A percentile compares a stretch with the other conserved stretches of the same genome.
These are phyloP conservation scores for Tetrao urogallus DNA, from an alignment of 2,113 vertebrate species.

Conservation along the genomic window DNA sequence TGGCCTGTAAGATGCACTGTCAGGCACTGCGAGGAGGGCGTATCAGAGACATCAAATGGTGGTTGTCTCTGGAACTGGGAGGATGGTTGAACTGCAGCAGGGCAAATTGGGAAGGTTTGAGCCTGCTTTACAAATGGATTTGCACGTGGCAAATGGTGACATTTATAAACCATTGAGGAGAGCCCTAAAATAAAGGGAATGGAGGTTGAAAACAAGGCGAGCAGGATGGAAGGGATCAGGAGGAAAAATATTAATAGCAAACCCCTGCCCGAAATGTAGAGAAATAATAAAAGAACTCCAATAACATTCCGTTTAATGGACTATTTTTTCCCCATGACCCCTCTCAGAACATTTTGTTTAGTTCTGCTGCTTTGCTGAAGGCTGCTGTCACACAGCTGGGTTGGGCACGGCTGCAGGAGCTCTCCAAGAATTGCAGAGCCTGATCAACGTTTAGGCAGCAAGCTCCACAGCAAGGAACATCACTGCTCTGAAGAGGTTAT, in stretches of 20 bases:
- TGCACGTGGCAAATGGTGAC: neutral
- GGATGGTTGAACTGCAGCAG: neutral
- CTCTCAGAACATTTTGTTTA: neutral
- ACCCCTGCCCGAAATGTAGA: conserved; percentile 1
- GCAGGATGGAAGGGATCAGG: neutral
- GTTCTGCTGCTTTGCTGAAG: conserved; percentile 15
- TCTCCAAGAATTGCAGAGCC: neutral
- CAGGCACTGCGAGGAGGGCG: neutral
- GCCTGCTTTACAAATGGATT: conserved; percentile 6
- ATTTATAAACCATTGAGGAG: conserved; percentile 28
- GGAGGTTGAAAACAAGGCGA: neutral
- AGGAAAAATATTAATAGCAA: conserved; percentile 31
- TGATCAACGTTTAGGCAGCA: neutral
- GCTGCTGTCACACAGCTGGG: neutral
- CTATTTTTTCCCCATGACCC: neutral
- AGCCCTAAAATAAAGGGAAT: conserved; percentile 40
- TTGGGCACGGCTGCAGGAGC: neutral
- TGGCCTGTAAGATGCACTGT: neutral
- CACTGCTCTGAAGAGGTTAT: neutral
- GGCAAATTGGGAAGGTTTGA: conserved; percentile 23
- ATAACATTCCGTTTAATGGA: neutral
- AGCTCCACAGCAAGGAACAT: neutral
- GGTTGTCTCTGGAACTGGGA: conserved; percentile 5
- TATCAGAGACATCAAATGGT: neutral
- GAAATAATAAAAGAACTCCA: neutral